Conservation (phyloP, 2,113 vertebrate species). For the Nymphicus hollandicus region DNA sequence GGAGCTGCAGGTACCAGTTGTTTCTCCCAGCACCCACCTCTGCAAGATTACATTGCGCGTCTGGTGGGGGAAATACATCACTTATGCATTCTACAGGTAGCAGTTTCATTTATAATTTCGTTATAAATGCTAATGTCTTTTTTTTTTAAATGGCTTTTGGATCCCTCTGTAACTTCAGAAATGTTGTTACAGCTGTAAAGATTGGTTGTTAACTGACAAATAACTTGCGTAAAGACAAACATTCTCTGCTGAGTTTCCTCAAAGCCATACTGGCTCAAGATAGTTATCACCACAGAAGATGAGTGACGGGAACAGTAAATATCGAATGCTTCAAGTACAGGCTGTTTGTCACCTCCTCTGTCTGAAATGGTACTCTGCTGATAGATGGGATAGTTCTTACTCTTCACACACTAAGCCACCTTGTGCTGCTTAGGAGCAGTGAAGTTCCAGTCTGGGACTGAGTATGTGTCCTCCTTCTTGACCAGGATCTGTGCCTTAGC, state of each 20-base stretch:
- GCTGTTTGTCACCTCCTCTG: not conserved
- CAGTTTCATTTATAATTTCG: not conserved
- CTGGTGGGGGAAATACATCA: not conserved
- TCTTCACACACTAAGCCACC: not conserved
- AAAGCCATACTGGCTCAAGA: not conserved
- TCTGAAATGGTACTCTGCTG: not conserved
- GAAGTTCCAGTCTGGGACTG: not conserved
- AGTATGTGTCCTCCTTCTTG: not conserved
- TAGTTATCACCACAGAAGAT: not conserved
- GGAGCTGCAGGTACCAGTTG: not conserved
- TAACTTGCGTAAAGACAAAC: not conserved
- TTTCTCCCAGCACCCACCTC: not conserved
- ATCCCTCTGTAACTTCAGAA: not conserved
- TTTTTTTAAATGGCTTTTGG: not conserved
- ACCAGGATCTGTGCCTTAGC: not conserved
- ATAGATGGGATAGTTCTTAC: not conserved
- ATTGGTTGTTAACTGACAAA: not conserved
- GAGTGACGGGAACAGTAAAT: not conserved
- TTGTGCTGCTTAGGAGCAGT: not conserved
- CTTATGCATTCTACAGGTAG: not conserved
- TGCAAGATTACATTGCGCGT: not conserved
- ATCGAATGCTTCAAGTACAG: not conserved
- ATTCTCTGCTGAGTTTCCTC: not conserved
- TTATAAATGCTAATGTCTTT: not conserved
- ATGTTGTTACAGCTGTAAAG: not conserved